Base-by-base conservation (phyloP, 1,140 invertebrate genomes). In the Drosophila pseudoananassae region DNA sequence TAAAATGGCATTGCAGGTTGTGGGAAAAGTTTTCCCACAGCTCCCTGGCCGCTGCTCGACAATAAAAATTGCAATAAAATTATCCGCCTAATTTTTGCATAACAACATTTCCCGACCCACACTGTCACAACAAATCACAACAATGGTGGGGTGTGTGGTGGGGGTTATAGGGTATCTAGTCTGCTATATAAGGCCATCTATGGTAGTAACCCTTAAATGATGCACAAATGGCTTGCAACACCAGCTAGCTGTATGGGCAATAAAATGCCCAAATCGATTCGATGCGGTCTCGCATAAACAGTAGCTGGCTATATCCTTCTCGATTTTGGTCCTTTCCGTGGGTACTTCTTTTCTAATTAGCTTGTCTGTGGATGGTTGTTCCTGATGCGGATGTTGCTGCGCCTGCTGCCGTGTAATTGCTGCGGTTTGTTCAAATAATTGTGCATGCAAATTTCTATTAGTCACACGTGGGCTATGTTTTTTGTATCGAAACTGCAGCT, bases 11-110 rank as follows among this genome's bases (percentile, higher is more conserved):
- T 90, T 76, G 17, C 43, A 87, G 59, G 69, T 66, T 58, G 51
- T 47, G 43, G 46, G 60, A 54, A 53, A 71, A 58, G 40, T 45
- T 70, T 59, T 79, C 68, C 54, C 55, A 60, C 65, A 75, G 56
- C 52, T 71, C 58, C 50, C 59, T 33, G 59, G 25, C 38, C 50
- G 50, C 58, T 53, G 61, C 20, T 77, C 65, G 76, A 74, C 68
- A 83, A 87, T 91, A 89, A 90, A 91, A 91, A 91, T 90, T 75
- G 89, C 89, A 91, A 91, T 91, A 89, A 91, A 91, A 91, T 91
- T 60, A 90, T 91, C 75, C 89, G 89, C 89, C 59, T 78, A 77
- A 91, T 91, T 91, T 91, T 91, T 91, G 89, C 89, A 91, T 91
- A 91, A 91, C 89, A 91, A 91, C 89, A 91, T 91, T 88, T 76